A percentile compares a stretch with the other conserved stretches of the same genome.
phyloP scores from a whole-genome alignment of 2,888 invertebrate genomes.

The Hypomecis punctinalis region DNA sequence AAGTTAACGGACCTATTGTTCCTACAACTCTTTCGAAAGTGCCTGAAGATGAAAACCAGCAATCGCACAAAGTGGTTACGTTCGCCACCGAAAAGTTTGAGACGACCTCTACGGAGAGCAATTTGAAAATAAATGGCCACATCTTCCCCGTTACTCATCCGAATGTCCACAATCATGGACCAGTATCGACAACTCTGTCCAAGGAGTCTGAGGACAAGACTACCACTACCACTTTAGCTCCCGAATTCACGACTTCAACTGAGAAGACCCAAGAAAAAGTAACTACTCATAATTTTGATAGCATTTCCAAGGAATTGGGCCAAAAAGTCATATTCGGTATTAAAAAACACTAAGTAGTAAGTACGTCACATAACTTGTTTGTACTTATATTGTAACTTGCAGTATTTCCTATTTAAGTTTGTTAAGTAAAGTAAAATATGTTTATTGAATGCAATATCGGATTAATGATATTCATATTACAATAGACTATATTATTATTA shows the following conservation, averaged over 20 bases:
- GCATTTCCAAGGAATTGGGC: conserved; percentile 30
- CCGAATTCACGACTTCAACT: not conserved
- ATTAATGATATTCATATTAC: conserved; percentile 14
- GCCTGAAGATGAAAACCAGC: not conserved
- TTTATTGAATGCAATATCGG: conserved; percentile 9
- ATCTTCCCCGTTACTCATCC: too few relatives aligned
- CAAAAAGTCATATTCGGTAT: conserved; percentile 29
- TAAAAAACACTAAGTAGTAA: conserved; percentile 12
- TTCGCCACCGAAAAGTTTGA: too few relatives aligned
- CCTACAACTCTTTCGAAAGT: not conserved
- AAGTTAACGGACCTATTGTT: not conserved
- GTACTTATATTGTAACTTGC: not conserved
- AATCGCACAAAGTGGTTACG: not conserved
- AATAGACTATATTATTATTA: conserved; percentile 10
- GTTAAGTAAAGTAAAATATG: not conserved
- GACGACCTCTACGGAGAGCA: too few relatives aligned
- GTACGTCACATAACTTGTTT: not conserved
- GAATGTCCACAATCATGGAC: not conserved
- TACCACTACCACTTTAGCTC: not conserved
- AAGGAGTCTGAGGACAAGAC: conserved; percentile 4
- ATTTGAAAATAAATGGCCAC: too few relatives aligned
- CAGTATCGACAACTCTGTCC: not conserved
- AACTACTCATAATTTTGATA: conserved; percentile 12
- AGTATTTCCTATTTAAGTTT: too few relatives aligned
- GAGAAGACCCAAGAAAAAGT: conserved; percentile 8